Evolutionary conservation across 2,113 vertebrate genomes (phyloP), one percentile per base, ranked within the genome.

Genomic region (Athene noctua): DNA sequence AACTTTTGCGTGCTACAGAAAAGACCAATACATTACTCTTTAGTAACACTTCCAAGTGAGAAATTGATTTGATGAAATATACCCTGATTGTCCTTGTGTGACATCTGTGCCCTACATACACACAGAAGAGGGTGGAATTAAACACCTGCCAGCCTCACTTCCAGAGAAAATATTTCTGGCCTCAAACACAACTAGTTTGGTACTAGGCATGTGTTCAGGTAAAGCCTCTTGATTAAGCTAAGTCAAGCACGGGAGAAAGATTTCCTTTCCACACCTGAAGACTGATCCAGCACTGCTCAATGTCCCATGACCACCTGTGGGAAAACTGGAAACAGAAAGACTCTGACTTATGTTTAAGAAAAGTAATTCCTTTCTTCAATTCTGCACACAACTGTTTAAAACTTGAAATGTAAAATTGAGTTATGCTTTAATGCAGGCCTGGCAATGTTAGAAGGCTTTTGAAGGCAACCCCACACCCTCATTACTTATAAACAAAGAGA

Each of bases 21-120:
- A 67, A 42, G 25, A 57, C 29, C 61, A 80, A 77, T 18, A 36
- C 20, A 18, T 55, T 38, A 51, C 29, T 55, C 65, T 44, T 27
- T 32, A 77, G 13, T 26, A 63, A 63, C 52, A 63, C 7, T 9
- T 29, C 9, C 34, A 62, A 32, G 29, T 20, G 17, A 77, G 42
- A 62, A 52, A 66, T 0, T 6, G 18, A 57, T 77, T 84, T 32
- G 17, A 89, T 47, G 7, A 72, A 62, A 57, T 46, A 54, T 3
- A n/a, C 6, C 11, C 29, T 0, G 0, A 27, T 11, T 54, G 27
- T 26, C 29, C 16, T 29, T 52, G 58, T 27, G 52, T 47, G 54
- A 77, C 58, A 85, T 29, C 59, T 65, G 65, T n/a, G 38, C 30
- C 65, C 49, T 47, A 47, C 9, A 44, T 13, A 55, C 38, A 52